Evolutionary conservation across 2,888 invertebrate species (phyloP).

Genomic region (Agonopterix heracliana): DNA sequence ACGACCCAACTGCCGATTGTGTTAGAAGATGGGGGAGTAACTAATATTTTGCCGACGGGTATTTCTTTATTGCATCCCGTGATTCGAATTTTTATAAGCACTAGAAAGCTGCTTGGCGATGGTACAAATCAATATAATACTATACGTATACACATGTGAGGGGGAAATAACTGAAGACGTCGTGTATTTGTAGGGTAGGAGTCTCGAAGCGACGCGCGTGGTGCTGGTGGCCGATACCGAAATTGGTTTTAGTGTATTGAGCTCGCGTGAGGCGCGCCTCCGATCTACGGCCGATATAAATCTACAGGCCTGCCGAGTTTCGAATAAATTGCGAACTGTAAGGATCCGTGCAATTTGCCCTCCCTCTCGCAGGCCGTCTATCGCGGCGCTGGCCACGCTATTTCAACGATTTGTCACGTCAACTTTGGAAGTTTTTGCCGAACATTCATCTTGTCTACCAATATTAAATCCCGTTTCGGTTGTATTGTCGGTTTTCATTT

Average conservation of each 20-base stretch:
- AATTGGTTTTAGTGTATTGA: conserved; percentile 51
- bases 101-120: conserved; percentile 18
- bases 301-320: conserved; percentile 58
- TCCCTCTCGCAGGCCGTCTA: conserved; percentile 22
- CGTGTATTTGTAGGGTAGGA: conserved; percentile 25
- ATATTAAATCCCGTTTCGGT: conserved; percentile 16
- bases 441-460: conserved; percentile 20
- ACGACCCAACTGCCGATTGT: conserved; percentile 15
- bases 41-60: conserved; percentile 28
- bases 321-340: conserved; percentile 64
- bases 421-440: conserved; percentile 35
- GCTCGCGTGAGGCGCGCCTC: conserved; percentile 56
- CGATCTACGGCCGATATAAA: conserved; percentile 64
- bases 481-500: conserved; percentile 7
- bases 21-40: conserved; percentile 16
- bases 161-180: conserved; percentile 37
- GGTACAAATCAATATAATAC: conserved; percentile 45
- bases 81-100: conserved; percentile 38
- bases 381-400: conserved; percentile 22
- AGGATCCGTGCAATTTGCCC: conserved; percentile 51
- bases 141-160: conserved; percentile 31
- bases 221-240: conserved; percentile 45
- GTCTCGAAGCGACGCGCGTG: conserved; percentile 25
- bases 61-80: conserved; percentile 48
- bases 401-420: conserved; percentile 55